A percentile compares a stretch with the other conserved stretches of the same genome.
Evolutionary conservation across 2,888 invertebrate genomes (phyloP).

Genomic region (Macrophya annulata): DNA sequence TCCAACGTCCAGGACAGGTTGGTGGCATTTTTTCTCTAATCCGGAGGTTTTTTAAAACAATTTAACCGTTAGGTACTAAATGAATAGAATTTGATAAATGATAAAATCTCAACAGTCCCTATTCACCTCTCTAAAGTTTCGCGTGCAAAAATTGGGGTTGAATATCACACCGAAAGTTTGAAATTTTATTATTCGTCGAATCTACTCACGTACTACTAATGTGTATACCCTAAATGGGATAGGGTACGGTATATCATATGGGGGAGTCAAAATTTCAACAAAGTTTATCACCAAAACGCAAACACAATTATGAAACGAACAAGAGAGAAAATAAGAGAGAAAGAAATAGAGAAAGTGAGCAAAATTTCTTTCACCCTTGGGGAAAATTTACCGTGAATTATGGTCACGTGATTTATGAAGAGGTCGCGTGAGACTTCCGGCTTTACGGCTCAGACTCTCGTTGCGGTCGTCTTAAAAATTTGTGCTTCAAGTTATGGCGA

Average conservation of each 20-base stretch:
- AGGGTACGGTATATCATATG: not conserved
- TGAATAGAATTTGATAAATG: not conserved
- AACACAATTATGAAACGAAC: not conserved
- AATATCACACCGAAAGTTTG: not conserved
- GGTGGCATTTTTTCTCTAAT: not conserved
- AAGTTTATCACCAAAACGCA: conserved; percentile 3
- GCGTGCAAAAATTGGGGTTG: not conserved
- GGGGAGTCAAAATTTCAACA: not conserved
- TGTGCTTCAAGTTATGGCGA: not conserved
- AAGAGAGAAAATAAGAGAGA: not conserved
- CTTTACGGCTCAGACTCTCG: not conserved
- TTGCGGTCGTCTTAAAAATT: not conserved
- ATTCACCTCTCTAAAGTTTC: not conserved
- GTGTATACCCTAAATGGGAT: not conserved
- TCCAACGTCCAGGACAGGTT: conserved; percentile 74
- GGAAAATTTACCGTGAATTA: conserved; percentile 38
- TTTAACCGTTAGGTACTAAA: not conserved
- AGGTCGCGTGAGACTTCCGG: conserved; percentile 16
- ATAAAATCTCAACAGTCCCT: not conserved
- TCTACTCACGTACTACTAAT: not conserved
- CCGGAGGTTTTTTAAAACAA: not conserved
- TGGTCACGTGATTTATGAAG: conserved; percentile 38
- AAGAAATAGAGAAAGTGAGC: not conserved
- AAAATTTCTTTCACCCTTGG: conserved; percentile 17
- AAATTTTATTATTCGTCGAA: not conserved